Evolutionary conservation across 2,797 vertebrate genomes (phyloP), one percentile per base, ranked within the genome.

Genomic region (Sus cebifrons): DNA sequence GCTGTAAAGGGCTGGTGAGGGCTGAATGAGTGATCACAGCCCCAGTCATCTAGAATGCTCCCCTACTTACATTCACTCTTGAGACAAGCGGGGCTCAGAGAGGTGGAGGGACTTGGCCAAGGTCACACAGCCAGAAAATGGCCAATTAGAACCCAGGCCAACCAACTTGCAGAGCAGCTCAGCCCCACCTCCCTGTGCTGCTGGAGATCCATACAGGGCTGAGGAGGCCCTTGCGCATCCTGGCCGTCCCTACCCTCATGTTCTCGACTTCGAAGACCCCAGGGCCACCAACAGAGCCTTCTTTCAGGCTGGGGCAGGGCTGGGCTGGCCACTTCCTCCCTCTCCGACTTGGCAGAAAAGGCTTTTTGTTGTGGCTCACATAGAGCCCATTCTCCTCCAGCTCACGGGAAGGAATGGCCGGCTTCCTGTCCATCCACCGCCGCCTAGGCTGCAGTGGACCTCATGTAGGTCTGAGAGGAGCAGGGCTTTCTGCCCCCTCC

Each of bases 281-380:
- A 71, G 82, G 71, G 86, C 75, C 88, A 64, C 67, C 84, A 90
- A 97, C 96, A 97, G 96, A 96, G 92, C 78, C 94, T 97, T 95
- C 85, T 97, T 98, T 97, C 96, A 97, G 88, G 73, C 94, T 9
- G 6, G 86, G 96, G 78, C 65, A 70, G 88, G 94, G 75, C 74
- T 0, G 1, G 56, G 44, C 91, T 32, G 58, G 88, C 81, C 16
- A 18, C 84, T 92, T 91, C 94, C 95, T 93, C 93, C 93, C 84
- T 64, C 93, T 94, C 83, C 0, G 0, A 78, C 89, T 94, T 96
- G 96, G 96, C 96, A 98, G 96, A 98, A 98, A 98, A 96, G 97
- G 92, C 77, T 96, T 97, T 97, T 97, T 98, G 98, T 98, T 97
- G 68, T 86, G 93, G 88, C 81, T 65, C 49, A 97, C 96, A 97